A percentile compares a stretch with the other conserved stretches of the same genome.
These are phyloP conservation scores for Antheraea mylitta DNA, from an alignment of 1,140 invertebrate species.

Conservation along the genomic window DNA sequence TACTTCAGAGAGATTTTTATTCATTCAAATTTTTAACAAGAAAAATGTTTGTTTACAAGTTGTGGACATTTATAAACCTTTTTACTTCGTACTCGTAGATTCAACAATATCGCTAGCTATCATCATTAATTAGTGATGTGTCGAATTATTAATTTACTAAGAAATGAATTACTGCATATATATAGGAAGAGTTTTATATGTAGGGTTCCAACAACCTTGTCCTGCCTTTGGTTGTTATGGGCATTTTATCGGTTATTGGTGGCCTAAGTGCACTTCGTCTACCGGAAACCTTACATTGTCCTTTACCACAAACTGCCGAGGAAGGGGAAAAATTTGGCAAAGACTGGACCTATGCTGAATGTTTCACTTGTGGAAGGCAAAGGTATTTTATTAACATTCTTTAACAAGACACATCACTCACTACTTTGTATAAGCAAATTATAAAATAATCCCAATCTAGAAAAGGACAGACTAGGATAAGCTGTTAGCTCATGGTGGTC, in stretches of 20 bases:
- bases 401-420: neutral
- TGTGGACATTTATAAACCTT: too few species aligned
- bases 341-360: slow-evolving; percentile 87
- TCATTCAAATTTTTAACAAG: too few species aligned
- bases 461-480: too few species aligned
- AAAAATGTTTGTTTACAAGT: too few species aligned
- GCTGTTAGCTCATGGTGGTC: too few species aligned
- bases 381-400: slow-evolving; percentile 62
- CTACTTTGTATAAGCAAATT: slow-evolving; percentile 2
- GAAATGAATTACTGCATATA: too few species aligned
- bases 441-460: neutral
- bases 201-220: slow-evolving; percentile 92
- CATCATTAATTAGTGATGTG: too few species aligned
- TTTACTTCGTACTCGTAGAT: too few species aligned
- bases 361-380: slow-evolving; percentile 82
- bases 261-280: slow-evolving; percentile 88
- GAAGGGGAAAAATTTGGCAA: slow-evolving; percentile 94
- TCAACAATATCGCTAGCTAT: too few species aligned
- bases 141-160: too few species aligned
- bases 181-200: neutral
- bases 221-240: slow-evolving; percentile 89
- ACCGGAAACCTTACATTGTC: slow-evolving; percentile 89
- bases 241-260: slow-evolving; percentile 87
- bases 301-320: slow-evolving; percentile 89
- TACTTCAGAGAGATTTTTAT: too few species aligned